These are phyloP conservation scores for Polydrusus cervinus DNA, from an alignment of 2,888 invertebrate species.

Conservation along the genomic window DNA sequence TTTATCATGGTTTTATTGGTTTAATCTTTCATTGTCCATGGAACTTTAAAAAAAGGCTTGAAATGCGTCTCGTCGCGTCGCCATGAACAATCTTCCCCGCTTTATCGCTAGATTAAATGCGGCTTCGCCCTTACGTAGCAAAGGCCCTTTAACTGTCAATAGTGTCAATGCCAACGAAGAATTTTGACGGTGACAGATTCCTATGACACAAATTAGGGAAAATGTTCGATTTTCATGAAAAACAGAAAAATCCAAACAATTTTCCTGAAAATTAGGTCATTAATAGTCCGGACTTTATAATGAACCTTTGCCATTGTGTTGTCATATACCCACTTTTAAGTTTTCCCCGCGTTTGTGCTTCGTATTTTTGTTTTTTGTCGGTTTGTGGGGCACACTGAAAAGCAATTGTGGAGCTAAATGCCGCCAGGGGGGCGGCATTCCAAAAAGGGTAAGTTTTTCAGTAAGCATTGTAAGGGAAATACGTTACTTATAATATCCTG, in stretches of 20 bases:
- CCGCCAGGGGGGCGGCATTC: constrained; percentile 68
- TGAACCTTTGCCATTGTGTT: constrained; percentile 35
- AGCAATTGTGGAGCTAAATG: constrained; percentile 68
- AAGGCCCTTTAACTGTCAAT: background rate
- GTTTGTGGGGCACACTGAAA: constrained; percentile 65
- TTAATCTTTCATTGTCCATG: too few species aligned
- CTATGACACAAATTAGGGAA: constrained; percentile 28
- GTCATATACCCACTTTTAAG: constrained; percentile 23
- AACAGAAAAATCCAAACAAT: constrained; percentile 42
- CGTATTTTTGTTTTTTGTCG: constrained; percentile 35
- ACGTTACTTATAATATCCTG: too few species aligned
- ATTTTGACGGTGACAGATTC: constrained; percentile 15
- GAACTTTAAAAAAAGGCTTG: too few species aligned
- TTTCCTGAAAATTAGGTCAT: constrained; percentile 44
- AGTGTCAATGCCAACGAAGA: background rate
- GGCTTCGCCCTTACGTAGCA: background rate
- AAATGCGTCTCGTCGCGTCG: too few species aligned
- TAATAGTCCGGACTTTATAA: constrained; percentile 43
- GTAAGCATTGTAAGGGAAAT: background rate
- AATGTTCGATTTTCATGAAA: constrained; percentile 46
- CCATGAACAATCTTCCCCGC: too few species aligned
- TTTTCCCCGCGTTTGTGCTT: constrained; percentile 25
- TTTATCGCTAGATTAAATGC: too few species aligned
- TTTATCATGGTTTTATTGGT: too few species aligned
- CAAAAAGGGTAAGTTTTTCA: constrained; percentile 62